Conservation (phyloP, 2,797 vertebrate species). For the Malacoraja senta region DNA sequence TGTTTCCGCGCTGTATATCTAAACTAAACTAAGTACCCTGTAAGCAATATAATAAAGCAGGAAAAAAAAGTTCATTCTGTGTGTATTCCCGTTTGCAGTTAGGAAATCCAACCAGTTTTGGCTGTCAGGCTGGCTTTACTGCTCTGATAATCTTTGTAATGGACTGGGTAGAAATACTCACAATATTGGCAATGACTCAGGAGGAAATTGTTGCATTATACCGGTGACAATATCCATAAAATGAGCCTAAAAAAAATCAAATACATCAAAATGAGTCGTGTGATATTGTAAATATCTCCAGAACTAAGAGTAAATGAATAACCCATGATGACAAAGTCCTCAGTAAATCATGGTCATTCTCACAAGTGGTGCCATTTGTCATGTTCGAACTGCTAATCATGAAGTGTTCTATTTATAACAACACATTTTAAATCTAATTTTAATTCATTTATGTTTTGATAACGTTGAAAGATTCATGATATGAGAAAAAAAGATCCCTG, state of each 20-base stretch:
- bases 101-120: not conserved
- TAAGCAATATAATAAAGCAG: too few relatives aligned
- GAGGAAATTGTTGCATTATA: not conserved
- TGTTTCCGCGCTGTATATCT: too few relatives aligned
- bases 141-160: too few relatives aligned
- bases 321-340: not conserved
- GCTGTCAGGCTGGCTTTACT: not conserved
- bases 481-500: not conserved
- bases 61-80: too few relatives aligned
- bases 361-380: slow-evolving; percentile 4
- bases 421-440: slow-evolving; percentile 32
- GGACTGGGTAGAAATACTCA: not conserved
- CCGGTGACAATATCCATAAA: not conserved
- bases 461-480: not conserved
- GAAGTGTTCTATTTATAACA: slow-evolving; percentile 18
- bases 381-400: not conserved
- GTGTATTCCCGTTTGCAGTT: too few relatives aligned
- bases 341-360: not conserved
- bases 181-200: not conserved
- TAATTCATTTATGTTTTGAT: slow-evolving; percentile 29
- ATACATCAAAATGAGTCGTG: not conserved
- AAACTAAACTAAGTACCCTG: too few relatives aligned
- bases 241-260: not conserved
- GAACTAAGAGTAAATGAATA: not conserved
- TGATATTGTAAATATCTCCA: slow-evolving; percentile 9